These are phyloP conservation scores for Ips typographus DNA, from an alignment of 1,140 invertebrate species.

Conservation along the genomic window DNA sequence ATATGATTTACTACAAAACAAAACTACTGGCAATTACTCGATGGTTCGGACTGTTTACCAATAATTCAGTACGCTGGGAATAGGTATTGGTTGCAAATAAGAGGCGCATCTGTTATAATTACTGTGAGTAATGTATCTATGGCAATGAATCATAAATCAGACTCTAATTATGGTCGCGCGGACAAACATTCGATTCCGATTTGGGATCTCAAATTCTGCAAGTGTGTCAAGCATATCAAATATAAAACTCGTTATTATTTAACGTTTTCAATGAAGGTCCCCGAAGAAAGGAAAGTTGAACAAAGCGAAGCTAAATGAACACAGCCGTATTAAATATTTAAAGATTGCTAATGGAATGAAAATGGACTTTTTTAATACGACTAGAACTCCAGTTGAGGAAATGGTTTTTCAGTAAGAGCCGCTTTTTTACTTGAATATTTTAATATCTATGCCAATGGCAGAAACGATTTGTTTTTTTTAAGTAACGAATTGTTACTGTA, in stretches of 20 bases:
- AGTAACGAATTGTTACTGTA: no score
- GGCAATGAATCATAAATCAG: conserved; percentile 45
- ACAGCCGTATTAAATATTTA: conserved; percentile 31
- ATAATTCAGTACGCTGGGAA: conserved; percentile 1
- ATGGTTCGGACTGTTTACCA: conserved; percentile 1
- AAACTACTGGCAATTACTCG: conserved; percentile 9
- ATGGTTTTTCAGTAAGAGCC: conserved; percentile 11
- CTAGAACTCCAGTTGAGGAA: conserved; percentile 20
- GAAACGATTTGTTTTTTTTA: no score
- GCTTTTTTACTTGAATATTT: conserved; percentile 19
- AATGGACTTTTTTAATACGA: conserved; percentile 35
- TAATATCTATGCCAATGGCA: neutral
- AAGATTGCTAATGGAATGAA: conserved; percentile 36
- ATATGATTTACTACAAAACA: conserved; percentile 2
- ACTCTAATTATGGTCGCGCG: conserved; percentile 34
- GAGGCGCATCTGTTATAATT: conserved; percentile 48
- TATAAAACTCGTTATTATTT: conserved; percentile 3
- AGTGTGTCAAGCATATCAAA: neutral
- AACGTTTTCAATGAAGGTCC: conserved; percentile 11
- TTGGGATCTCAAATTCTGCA: neutral
- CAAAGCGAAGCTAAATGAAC: conserved; percentile 30
- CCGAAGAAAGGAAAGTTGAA: conserved; percentile 26
- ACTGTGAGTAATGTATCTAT: conserved; percentile 49
- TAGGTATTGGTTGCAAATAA: conserved; percentile 41
- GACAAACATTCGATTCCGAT: conserved; percentile 2